These are phyloP conservation scores for Buceros bicornis DNA, from an alignment of 2,797 vertebrate genomes.

Conservation along the genomic window DNA sequence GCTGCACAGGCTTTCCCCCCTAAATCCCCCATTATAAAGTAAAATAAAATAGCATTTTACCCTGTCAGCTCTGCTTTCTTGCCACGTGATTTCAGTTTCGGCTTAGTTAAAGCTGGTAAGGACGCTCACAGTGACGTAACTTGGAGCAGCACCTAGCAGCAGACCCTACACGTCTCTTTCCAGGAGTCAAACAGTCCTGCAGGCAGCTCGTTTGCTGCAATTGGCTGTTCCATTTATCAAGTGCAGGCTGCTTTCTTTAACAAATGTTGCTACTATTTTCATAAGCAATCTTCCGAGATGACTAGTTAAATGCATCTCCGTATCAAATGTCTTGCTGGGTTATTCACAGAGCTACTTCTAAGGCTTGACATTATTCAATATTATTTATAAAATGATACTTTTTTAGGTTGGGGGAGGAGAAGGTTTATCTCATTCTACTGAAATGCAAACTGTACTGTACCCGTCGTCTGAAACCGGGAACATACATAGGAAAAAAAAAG, in stretches of 20 bases:
- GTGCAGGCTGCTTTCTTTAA: slow-evolving; percentile 78
- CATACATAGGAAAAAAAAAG: slow-evolving; percentile 64
- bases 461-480: slow-evolving; percentile 68
- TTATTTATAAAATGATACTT: slow-evolving; percentile 83
- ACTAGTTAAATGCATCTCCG: slow-evolving; percentile 79
- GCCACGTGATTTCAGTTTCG: slow-evolving; percentile 60
- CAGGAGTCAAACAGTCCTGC: slow-evolving; percentile 66
- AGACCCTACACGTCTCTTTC: slow-evolving; percentile 54
- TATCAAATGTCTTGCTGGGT: slow-evolving; percentile 81
- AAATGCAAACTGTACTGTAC: slow-evolving; percentile 80
- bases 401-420: slow-evolving; percentile 74
- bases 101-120: slow-evolving; percentile 69
- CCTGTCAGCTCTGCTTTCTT: slow-evolving; percentile 59
- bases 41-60: slow-evolving; percentile 64
- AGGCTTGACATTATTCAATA: slow-evolving; percentile 80
- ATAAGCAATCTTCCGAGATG: slow-evolving; percentile 78
- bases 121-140: neutral
- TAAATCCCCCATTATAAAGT: slow-evolving; percentile 21
- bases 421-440: slow-evolving; percentile 81
- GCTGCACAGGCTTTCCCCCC: neutral
- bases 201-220: slow-evolving; percentile 74
- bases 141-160: neutral
- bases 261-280: slow-evolving; percentile 83
- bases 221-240: slow-evolving; percentile 80
- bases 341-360: slow-evolving; percentile 82